Evolutionary conservation across 2,113 vertebrate genomes (phyloP), one percentile per base, ranked within the genome.

Genomic region (Onychorhynchus coronatus): DNA sequence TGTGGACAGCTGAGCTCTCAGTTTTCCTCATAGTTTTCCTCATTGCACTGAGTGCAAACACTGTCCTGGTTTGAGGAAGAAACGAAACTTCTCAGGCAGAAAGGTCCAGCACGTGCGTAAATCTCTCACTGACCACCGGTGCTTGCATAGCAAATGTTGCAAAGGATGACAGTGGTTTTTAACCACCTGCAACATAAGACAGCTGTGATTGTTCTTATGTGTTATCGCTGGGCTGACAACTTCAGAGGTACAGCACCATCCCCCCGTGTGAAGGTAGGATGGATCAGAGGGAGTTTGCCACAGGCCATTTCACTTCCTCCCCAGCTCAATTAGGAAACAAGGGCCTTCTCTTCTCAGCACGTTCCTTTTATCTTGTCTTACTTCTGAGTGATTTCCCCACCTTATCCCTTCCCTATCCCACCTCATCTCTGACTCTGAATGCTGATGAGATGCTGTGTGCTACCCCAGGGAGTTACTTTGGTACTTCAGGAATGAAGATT

Each of bases 361-460:
- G 27, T 37, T 76, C 62, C 62, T 95, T 95, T 96, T 42, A 76
- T 62, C 78, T 81, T 88, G 58, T 70, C 95, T 86, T 82, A 52
- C n/a, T 95, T 62, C n/a, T 55, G 75, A 91, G 68, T 35, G 49
- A 85, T 89, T 83, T 79, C 21, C 33, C 44, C 33, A 19, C 21
- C 14, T 10, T 3, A 31, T 3, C 42, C 18, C 30, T 91, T 93
- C 42, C 58, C 58, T 67, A 62, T 68, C 81, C 35, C 66, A 16
- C 44, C 85, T 72, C 70, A 74, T 23, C 62, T 42, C 62, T 52
- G 67, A 27, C 72, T 67, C 59, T 25, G 67, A 85, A 52, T 70
- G 76, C 71, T 83, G 89, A 44, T 87, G 55, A 87, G 75, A 44
- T 2, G 5, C 52, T 1, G 1, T 16, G 52, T 44, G 52, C 65